Evolutionary conservation across 2,113 vertebrate genomes (phyloP).

Genomic region (Arizona elegans): DNA sequence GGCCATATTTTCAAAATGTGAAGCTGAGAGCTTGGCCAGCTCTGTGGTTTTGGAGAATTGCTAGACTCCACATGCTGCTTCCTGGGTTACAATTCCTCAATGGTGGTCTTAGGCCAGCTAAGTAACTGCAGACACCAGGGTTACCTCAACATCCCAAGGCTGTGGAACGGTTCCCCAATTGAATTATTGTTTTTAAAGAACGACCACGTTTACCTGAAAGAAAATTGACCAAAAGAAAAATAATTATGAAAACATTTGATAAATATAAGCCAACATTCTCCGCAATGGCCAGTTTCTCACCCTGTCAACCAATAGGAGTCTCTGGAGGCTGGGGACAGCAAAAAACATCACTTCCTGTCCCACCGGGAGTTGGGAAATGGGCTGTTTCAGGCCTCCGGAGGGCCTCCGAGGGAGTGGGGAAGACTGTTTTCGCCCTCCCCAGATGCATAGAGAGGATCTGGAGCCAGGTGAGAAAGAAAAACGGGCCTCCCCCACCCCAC

Average conservation of each 20-base stretch:
- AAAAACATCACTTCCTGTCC: too few relatives aligned
- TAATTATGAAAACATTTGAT: neutral
- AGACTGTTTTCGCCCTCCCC: too few relatives aligned
- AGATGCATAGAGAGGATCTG: too few relatives aligned
- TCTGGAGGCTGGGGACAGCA: too few relatives aligned
- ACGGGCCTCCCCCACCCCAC: too few relatives aligned
- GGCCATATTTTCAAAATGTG: neutral
- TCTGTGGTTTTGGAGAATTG: neutral
- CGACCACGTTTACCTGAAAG: neutral
- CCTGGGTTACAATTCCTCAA: neutral
- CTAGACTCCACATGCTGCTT: neutral
- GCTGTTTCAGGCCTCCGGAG: too few relatives aligned
- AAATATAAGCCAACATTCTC: neutral
- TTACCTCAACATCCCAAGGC: neutral
- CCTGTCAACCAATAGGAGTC: neutral
- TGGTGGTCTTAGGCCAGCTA: neutral
- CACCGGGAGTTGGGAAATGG: too few relatives aligned
- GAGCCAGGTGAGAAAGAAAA: too few relatives aligned
- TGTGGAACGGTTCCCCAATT: neutral
- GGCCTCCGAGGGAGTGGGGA: too few relatives aligned
- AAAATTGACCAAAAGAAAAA: neutral
- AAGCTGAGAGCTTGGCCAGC: neutral
- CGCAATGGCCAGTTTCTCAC: neutral
- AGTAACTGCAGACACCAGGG: neutral
- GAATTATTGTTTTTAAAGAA: neutral